These are phyloP conservation scores for Aphidius colemani DNA, from an alignment of 2,888 invertebrate species.

Conservation along the genomic window DNA sequence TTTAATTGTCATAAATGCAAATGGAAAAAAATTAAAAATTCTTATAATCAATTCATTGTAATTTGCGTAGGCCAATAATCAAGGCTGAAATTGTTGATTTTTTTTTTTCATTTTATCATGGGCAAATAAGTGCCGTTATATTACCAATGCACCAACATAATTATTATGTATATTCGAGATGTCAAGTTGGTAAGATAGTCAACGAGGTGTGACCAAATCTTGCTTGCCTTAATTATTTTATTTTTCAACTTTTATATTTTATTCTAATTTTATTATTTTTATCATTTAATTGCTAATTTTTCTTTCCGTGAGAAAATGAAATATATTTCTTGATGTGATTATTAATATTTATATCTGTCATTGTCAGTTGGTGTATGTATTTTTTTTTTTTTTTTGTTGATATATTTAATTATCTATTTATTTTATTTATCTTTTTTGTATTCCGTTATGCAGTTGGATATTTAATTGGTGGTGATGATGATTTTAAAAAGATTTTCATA, in stretches of 20 bases:
- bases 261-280: constrained; percentile 1
- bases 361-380: not conserved
- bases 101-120: constrained; percentile 12
- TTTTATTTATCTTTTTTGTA: not conserved
- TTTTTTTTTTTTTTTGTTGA: constrained; percentile 5
- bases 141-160: constrained; percentile 30
- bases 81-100: constrained; percentile 30
- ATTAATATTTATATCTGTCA: constrained; percentile 14
- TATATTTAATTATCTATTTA: constrained; percentile 1
- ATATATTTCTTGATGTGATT: constrained; percentile 24
- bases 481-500: constrained; percentile 4
- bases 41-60: constrained; percentile 31
- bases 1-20: constrained; percentile 11
- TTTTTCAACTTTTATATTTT: too few species aligned
- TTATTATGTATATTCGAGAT: constrained; percentile 30
- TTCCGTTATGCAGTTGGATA: not conserved
- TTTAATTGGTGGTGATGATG: too few species aligned
- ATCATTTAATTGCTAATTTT: constrained; percentile 11
- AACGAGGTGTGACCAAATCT: constrained; percentile 39
- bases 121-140: constrained; percentile 32
- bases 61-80: constrained; percentile 33
- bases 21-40: constrained; percentile 28
- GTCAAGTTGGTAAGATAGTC: constrained; percentile 19
- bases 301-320: constrained; percentile 33
- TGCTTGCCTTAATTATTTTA: constrained; percentile 22